phyloP scores from a whole-genome alignment of 2,113 vertebrate genomes.

The Smithornis capensis region DNA sequence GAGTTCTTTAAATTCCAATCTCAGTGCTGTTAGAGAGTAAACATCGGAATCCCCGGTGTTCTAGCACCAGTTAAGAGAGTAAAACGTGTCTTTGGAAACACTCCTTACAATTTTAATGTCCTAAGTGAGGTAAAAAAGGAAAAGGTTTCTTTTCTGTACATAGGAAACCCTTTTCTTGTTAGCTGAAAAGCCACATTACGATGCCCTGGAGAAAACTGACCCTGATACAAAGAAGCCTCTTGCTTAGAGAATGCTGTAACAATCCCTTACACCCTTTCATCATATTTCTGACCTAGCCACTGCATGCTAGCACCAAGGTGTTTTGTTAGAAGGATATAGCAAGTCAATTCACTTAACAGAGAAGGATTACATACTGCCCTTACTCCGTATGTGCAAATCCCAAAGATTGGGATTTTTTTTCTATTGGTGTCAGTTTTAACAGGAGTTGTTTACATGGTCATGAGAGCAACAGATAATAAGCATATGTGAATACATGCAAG shows the following conservation, averaged over 20 bases:
- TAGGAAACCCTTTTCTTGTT: slow-evolving; percentile 18
- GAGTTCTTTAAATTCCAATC: slow-evolving; percentile 50
- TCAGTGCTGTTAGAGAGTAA: slow-evolving; percentile 60
- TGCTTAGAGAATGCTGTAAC: slow-evolving; percentile 30
- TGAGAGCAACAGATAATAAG: slow-evolving; percentile 36
- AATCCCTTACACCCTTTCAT: slow-evolving; percentile 44
- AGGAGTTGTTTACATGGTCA: background rate
- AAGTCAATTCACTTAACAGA: slow-evolving; percentile 30
- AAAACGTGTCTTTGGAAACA: slow-evolving; percentile 66
- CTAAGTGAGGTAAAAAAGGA: slow-evolving; percentile 82
- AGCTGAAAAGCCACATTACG: slow-evolving; percentile 60
- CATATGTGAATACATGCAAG: background rate
- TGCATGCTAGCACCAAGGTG: slow-evolving; percentile 83
- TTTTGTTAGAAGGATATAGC: slow-evolving; percentile 40
- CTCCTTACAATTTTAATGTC: slow-evolving; percentile 66
- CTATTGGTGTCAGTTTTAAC: slow-evolving; percentile 2
- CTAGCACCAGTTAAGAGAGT: slow-evolving; percentile 63
- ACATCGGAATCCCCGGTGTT: slow-evolving; percentile 54
- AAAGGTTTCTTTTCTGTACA: background rate
- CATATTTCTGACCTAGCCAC: slow-evolving; percentile 50
- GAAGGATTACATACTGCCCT: background rate
- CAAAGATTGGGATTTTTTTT: background rate
- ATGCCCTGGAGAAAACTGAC: slow-evolving; percentile 45
- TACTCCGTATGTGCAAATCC: background rate
- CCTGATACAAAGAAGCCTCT: slow-evolving; percentile 22